Evolutionary conservation across 2,888 invertebrate genomes (phyloP).

Genomic region (Tachina fera): DNA sequence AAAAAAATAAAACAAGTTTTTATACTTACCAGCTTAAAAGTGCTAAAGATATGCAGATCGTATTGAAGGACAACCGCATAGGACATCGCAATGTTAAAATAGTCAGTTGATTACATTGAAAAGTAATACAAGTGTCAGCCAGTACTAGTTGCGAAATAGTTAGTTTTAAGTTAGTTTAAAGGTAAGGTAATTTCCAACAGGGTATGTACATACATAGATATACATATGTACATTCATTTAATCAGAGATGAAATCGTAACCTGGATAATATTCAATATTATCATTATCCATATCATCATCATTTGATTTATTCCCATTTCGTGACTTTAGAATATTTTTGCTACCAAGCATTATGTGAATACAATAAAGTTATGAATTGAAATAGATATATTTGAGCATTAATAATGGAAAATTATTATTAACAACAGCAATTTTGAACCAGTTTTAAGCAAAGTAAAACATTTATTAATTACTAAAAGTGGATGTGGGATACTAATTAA

Average conservation of each 20-base stretch:
- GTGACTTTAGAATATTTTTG: slow-evolving; percentile 26
- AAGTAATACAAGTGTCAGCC: too few species aligned
- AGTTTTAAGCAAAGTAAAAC: neutral
- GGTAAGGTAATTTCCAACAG: too few species aligned
- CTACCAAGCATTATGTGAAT: neutral
- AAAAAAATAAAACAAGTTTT: too few species aligned
- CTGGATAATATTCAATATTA: slow-evolving; percentile 51
- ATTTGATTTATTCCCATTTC: slow-evolving; percentile 6
- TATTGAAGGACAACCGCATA: too few species aligned
- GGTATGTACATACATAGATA: too few species aligned
- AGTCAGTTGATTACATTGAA: too few species aligned
- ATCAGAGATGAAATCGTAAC: slow-evolving; percentile 28
- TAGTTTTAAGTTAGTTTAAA: too few species aligned
- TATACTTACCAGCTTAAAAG: too few species aligned
- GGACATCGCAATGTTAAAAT: too few species aligned
- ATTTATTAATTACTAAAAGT: neutral
- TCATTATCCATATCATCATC: slow-evolving; percentile 22
- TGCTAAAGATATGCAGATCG: too few species aligned
- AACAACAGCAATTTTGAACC: neutral
- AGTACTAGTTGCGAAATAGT: too few species aligned
- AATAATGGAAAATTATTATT: neutral
- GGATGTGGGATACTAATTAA: neutral
- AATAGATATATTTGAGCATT: neutral
- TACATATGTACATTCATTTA: neutral
- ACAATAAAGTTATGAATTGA: neutral